Conservation (phyloP, 1,140 invertebrate species). For the Uloborus diversus region DNA sequence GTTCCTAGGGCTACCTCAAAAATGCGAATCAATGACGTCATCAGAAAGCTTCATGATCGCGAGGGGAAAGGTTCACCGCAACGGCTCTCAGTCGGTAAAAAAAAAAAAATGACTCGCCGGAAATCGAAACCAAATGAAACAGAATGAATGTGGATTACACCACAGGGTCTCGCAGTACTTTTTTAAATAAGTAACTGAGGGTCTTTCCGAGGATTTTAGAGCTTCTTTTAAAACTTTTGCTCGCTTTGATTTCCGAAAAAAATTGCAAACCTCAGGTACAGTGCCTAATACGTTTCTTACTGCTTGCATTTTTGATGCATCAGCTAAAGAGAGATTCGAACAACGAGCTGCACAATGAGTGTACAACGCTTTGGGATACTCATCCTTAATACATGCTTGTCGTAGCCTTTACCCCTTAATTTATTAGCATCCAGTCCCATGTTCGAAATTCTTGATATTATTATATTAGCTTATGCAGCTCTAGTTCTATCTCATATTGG, state of each 20-base stretch:
- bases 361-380: neutral
- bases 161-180: no score
- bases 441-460: neutral
- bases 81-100: no score
- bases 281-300: neutral
- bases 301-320: neutral
- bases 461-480: neutral
- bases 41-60: no score
- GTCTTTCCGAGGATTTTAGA: no score
- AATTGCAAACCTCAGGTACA: neutral
- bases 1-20: no score
- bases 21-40: no score
- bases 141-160: no score
- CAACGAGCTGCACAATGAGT: conserved; percentile 6
- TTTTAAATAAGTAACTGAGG: no score
- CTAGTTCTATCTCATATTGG: neutral
- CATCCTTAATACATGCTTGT: neutral
- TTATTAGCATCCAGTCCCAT: neutral
- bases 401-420: neutral
- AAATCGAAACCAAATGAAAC: no score
- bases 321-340: neutral
- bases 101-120: no score
- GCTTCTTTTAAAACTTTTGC: neutral
- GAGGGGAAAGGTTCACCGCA: no score
- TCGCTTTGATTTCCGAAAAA: neutral